A percentile compares a stretch with the other conserved stretches of the same genome.
These are phyloP conservation scores for Periparus ater DNA, from an alignment of 2,797 vertebrate species.

Conservation along the genomic window DNA sequence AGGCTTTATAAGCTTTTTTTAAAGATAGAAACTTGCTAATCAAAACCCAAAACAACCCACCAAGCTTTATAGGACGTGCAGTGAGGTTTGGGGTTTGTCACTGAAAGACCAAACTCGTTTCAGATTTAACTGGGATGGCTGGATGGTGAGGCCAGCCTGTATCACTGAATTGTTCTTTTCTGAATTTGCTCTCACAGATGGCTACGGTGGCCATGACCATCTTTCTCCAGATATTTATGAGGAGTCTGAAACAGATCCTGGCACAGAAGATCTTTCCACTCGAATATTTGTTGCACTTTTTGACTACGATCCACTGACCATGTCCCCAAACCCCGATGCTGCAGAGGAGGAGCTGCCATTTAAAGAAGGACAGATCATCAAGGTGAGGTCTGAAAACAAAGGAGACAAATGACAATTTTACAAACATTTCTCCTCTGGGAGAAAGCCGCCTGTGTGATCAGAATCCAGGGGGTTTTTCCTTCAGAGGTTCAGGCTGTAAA, in stretches of 20 bases:
- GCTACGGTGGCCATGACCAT: slow-evolving; percentile 82
- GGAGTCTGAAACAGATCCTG: slow-evolving; percentile 84
- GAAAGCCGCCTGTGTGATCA: background rate
- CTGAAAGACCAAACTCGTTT: background rate
- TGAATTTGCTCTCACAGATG: slow-evolving; percentile 78
- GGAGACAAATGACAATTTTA: background rate
- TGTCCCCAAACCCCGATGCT: slow-evolving; percentile 98
- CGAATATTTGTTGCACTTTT: slow-evolving; percentile 97
- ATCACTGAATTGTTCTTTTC: background rate
- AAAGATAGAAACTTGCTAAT: background rate
- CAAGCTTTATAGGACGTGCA: background rate
- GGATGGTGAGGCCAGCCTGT: background rate
- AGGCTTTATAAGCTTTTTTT: background rate
- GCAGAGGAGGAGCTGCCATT: slow-evolving; percentile 96
- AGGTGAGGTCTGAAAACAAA: slow-evolving; percentile 73
- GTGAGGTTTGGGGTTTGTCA: background rate
- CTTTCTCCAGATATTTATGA: slow-evolving; percentile 90
- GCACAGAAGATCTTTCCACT: slow-evolving; percentile 81
- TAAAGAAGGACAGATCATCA: slow-evolving; percentile 97
- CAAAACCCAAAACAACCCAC: background rate
- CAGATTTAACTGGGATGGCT: background rate
- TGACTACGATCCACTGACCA: slow-evolving; percentile 95
- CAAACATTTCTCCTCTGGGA: background rate
- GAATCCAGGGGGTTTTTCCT: rapidly evolving
- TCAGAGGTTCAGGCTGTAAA: background rate